Base-by-base conservation (phyloP, 2,888 invertebrate species). In the Cotesia congregata region DNA sequence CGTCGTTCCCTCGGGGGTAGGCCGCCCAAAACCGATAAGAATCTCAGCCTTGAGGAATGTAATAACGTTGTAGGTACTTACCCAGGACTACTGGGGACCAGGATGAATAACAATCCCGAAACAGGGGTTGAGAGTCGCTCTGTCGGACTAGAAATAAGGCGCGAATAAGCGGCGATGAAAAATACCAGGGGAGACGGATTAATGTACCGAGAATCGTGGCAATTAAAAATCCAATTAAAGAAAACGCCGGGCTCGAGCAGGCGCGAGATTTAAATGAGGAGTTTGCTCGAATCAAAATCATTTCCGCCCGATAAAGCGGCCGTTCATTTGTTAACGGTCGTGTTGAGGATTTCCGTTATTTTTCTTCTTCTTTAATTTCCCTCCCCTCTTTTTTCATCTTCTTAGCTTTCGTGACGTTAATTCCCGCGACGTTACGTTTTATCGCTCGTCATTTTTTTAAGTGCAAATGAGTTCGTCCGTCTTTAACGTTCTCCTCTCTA, bases 161-260 rank as follows among this genome's bases (percentile, higher is more conserved):
- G 76, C 72, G 38, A 9, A 74, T 77, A 59, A 39, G 61, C 72
- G 64, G 74, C 75, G 61, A 72, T 39, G 74, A 76, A 71, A 71
- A 73, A 41, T 70, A 30, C 39, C 38, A 17, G 73, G 12, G 75
- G 72, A 50, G 80, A 77, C 79, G 82, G 84, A 86, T 87, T 86
- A 86, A 88, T 86, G 86, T 86, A 86, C 84, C 84, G 84, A 82
- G 83, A 86, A 86, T 86, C 85, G 84, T 83, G 82, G 83, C 87
- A 88, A 88, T 88, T 88, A 88, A 88, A 88, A 88, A 87, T 86
- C 86, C 88, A 88, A 88, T 88, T 88, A 88, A 88, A 87, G 86
- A 83, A 85, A 84, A 82, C 80, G 82, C 82, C 79, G 78, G 83
- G 80, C 71, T 72, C 59, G 73, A 75, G 61, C 71, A 78, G 76